phyloP scores from a whole-genome alignment of 1,140 invertebrate genomes.

The Stegodyphus mimosarum region DNA sequence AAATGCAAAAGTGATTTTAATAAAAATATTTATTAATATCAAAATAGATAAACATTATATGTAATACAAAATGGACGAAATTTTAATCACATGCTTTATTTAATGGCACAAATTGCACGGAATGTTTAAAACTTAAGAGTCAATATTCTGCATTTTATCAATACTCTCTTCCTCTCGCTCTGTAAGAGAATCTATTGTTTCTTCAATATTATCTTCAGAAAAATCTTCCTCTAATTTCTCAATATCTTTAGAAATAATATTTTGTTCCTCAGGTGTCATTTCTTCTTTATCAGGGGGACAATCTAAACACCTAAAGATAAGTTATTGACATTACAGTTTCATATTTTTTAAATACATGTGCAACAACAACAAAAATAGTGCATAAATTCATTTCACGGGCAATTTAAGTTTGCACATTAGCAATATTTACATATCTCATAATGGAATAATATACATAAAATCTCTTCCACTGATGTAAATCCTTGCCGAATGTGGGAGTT shows the following conservation, averaged over 20 bases:
- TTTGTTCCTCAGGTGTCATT: slow-evolving; percentile 92
- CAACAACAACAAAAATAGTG: too few relatives aligned
- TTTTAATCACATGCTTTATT: background rate
- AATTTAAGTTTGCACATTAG: too few relatives aligned
- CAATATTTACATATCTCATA: too few relatives aligned
- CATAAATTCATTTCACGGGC: too few relatives aligned
- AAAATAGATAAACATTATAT: too few relatives aligned
- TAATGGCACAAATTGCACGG: slow-evolving; percentile 12
- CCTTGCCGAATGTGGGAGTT: too few relatives aligned
- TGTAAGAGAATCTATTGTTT: slow-evolving; percentile 3
- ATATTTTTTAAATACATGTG: too few relatives aligned
- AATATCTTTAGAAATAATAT: slow-evolving; percentile 89
- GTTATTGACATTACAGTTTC: background rate
- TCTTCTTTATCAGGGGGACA: slow-evolving; percentile 48
- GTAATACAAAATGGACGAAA: background rate
- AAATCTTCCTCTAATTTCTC: slow-evolving; percentile 73
- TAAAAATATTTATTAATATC: too few relatives aligned
- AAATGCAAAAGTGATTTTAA: too few relatives aligned
- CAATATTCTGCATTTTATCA: slow-evolving; percentile 53
- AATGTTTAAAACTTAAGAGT: slow-evolving; percentile 15
- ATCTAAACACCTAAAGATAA: slow-evolving; percentile 32
- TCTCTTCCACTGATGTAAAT: too few relatives aligned
- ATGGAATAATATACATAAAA: too few relatives aligned
- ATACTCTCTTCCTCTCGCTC: slow-evolving; percentile 39
- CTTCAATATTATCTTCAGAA: slow-evolving; percentile 26